Conservation (phyloP, 2,888 invertebrate species). For the Lasioglossum oenotherae region DNA sequence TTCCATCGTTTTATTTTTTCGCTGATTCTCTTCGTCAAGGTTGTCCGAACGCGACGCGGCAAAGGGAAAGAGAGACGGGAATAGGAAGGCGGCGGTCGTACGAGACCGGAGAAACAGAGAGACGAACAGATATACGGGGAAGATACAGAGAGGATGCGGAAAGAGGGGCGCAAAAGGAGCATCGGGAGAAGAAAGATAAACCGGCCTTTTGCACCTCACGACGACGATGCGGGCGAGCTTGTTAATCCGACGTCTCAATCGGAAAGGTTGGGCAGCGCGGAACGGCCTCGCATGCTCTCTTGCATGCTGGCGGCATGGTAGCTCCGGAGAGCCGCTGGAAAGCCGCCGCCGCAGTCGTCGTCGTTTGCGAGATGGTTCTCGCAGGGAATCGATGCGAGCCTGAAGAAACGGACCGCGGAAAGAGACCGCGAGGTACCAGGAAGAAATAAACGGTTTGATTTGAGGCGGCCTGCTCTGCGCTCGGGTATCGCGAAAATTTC, state of each 20-base stretch:
- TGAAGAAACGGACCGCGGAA: constrained; percentile 22
- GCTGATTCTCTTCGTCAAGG: constrained; percentile 59
- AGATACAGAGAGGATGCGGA: background rate
- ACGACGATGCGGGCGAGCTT: constrained; percentile 72
- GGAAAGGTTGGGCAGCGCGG: constrained; percentile 60
- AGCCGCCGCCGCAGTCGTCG: background rate
- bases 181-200: background rate
- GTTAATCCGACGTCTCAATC: constrained; percentile 79
- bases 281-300: constrained; percentile 55
- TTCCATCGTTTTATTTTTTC: constrained; percentile 50
- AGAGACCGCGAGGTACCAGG: background rate
- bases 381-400: constrained; percentile 25
- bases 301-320: constrained; percentile 3
- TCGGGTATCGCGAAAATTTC: constrained; percentile 23
- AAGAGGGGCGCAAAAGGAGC: background rate
- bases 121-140: background rate
- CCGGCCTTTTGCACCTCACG: constrained; percentile 71
- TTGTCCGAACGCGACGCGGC: constrained; percentile 49
- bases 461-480: background rate
- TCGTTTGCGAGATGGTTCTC: background rate
- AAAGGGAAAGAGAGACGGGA: constrained; percentile 27
- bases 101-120: background rate
- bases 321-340: background rate
- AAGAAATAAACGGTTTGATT: constrained; percentile 10
- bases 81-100: constrained; percentile 15